Evolutionary conservation across 2,113 vertebrate species (phyloP).

Genomic region (Python bivittatus): DNA sequence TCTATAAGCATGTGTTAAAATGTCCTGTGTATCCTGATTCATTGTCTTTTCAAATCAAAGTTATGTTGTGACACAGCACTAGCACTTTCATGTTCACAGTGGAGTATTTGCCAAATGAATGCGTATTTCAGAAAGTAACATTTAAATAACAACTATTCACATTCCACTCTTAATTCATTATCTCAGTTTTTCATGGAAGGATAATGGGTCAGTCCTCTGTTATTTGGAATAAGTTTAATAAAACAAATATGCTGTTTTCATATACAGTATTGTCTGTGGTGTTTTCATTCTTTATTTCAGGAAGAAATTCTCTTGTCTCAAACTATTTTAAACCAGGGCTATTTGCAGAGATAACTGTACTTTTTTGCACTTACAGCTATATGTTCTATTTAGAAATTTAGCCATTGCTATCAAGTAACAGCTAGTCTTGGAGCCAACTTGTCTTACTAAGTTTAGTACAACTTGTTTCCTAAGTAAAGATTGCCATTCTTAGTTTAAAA

Average conservation of each 20-base stretch:
- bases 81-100: neutral
- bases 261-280: neutral
- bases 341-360: neutral
- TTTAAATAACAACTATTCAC: neutral
- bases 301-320: neutral
- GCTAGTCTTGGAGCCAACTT: neutral
- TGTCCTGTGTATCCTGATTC: neutral
- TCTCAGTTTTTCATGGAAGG: neutral
- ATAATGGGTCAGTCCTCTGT: neutral
- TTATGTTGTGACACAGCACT: neutral
- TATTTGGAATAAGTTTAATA: conserved; percentile 20
- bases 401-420: neutral
- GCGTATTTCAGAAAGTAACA: neutral
- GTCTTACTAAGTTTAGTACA: neutral
- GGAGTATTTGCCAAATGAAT: neutral
- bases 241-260: neutral
- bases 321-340: neutral
- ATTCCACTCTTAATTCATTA: neutral
- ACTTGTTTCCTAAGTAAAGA: neutral
- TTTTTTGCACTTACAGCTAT: neutral
- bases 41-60: neutral
- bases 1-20: neutral
- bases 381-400: neutral
- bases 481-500: neutral
- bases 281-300: neutral